Evolutionary conservation across 1,140 invertebrate species (phyloP), one percentile per base, ranked within the genome.

Genomic region (Zaprionus kolodkinae): DNA sequence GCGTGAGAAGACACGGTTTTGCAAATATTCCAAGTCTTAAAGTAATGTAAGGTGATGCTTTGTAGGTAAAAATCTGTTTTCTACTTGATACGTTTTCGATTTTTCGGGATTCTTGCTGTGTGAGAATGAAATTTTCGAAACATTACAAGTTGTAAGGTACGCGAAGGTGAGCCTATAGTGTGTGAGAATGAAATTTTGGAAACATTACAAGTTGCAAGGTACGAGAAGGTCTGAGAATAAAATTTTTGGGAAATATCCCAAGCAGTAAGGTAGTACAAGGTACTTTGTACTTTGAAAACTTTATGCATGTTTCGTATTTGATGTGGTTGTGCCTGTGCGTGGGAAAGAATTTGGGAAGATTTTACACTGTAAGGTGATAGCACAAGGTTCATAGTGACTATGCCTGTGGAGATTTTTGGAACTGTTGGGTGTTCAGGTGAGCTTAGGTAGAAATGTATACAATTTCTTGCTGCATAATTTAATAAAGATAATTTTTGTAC

Each of bases 41-140:
- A 10, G 43, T 61, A 33, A 13, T 5, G 55, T 11, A 72, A 67
- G 63, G 64, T 62, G 48, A 50, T 55, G 55, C 21, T 48, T 55
- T n/a, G 10, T 17, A 12, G 9, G 17, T 15, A 25, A 40, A 63
- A 56, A 71, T 59, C 27, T 75, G 61, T 75, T 75, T 36, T 56
- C 36, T 70, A 81, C 78, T 85, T 85, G 77, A 81, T 72, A 78
- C 48, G 64, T 40, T 72, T 45, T 72, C 27, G 27, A 30, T 30
- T 83, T 63, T 67, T 25, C 9, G 50, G 52, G 43, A 50, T 35
- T 55, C 21, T 33, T 48, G 38, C 61, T 40, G 48, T 21, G 56
- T 68, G 66, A 15, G 57, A 72, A 43, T 35, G 36, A 52, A 67
- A 33, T 54, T 54, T 59, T 27, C 48, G 36, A 67, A 62, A 56